Base-by-base conservation (phyloP, 64 coral and sea anemone genomes). In the Actinia equina region DNA sequence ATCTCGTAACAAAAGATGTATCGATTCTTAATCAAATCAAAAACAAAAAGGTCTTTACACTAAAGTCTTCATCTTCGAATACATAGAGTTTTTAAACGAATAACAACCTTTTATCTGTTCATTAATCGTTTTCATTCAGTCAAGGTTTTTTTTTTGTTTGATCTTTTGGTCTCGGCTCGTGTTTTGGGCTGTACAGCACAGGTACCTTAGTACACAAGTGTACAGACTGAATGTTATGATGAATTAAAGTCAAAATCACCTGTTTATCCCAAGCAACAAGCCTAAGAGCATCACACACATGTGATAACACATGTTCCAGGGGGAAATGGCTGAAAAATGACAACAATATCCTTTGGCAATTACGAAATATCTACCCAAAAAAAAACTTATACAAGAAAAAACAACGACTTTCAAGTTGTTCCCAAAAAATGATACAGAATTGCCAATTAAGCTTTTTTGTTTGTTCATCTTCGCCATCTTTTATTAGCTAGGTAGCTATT, bases 141-240 rank as follows among this genome's bases (percentile, higher is more conserved):
- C n/a, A 19, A 60, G 58, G 18, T 60, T 19, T 60, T 60, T 49
- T 49, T 49, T n/a, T n/a, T 2, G 62, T 20, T n/a, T 74, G 69
- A 74, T 74, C 69, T 74, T 74, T 74, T 74, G 69, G 69, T 74
- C 62, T n/a, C n/a, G 22, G n/a, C 62, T 65, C 62, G 20, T 65
- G 69, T 74, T 74, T 1, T 30, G 37, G 23, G 69, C 26, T 65
- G 2, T 20, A 65, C 69, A 74, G 1, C 13, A 37, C 69, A 74
- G 69, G 69, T 74, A 74, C 69, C 1, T 30, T 2, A n/a, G n/a
- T 37, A 74, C 69, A 37, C 22, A 30, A 26, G 12, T 37, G 69
- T 74, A 74, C 26, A 74, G 69, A 74, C 37, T 30, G 69, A 67
- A 60, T 15, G 8, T 13, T n/a, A n/a, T 74, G 69, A 74, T 74